Percentiles rank a stretch among this genome's conserved stretches.
These are phyloP conservation scores for Mustela nigripes DNA, from an alignment of 2,113 vertebrate species.

Conservation along the genomic window DNA sequence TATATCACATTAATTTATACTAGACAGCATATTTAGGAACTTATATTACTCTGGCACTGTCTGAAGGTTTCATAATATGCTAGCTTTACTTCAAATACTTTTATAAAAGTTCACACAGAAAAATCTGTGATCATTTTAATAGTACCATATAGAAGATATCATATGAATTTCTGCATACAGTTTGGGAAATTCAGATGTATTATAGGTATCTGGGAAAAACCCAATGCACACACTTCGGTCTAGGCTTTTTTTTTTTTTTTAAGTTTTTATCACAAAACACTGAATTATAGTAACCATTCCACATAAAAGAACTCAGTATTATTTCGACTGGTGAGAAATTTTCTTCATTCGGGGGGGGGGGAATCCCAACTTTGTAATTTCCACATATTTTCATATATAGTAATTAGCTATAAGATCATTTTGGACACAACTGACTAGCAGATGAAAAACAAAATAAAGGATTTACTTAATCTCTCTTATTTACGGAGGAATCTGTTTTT, in stretches of 20 bases:
- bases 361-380: not conserved
- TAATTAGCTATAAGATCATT: constrained; percentile 59
- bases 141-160: not conserved
- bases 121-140: constrained; percentile 34
- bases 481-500: constrained; percentile 33
- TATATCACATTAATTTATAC: not conserved
- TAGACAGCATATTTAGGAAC: constrained; percentile 25
- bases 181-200: constrained; percentile 29
- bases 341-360: not conserved
- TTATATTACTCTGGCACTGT: not conserved
- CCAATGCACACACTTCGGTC: constrained; percentile 31
- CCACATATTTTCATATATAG: constrained; percentile 69
- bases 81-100: constrained; percentile 48
- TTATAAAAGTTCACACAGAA: constrained; percentile 18
- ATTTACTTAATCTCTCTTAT: constrained; percentile 46
- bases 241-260: not conserved
- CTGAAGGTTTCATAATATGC: not conserved
- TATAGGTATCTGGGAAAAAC: constrained; percentile 36
- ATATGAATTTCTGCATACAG: not conserved
- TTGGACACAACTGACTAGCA: not conserved
- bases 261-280: constrained; percentile 36
- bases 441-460: constrained; percentile 30
- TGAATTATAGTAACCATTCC: constrained; percentile 46
- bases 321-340: constrained; percentile 15
- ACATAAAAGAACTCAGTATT: constrained; percentile 15